phyloP scores from a whole-genome alignment of 1,140 invertebrate genomes.

The Tetraneura akinire region DNA sequence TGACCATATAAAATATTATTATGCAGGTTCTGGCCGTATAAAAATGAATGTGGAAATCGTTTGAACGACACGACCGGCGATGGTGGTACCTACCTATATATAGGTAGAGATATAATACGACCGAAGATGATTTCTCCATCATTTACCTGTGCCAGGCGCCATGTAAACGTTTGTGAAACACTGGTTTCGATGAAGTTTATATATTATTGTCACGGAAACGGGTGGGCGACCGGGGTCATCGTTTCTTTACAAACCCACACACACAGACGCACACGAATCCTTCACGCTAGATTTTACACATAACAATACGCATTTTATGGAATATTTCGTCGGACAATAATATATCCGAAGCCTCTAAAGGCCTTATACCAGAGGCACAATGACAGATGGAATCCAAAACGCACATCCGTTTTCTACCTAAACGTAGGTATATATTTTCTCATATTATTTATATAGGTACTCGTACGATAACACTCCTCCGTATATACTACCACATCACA shows the following conservation, averaged over 20 bases:
- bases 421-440: neutral
- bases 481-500: neutral
- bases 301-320: constrained; percentile 9
- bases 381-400: constrained; percentile 12
- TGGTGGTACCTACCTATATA: neutral
- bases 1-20: too few relatives aligned
- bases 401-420: constrained; percentile 37
- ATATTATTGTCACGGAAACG: constrained; percentile 33
- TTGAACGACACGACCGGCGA: neutral
- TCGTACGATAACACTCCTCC: neutral
- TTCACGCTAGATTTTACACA: constrained; percentile 25
- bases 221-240: constrained; percentile 49
- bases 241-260: neutral
- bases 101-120: neutral
- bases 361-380: constrained; percentile 14
- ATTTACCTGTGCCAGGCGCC: neutral
- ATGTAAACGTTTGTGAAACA: constrained; percentile 35
- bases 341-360: neutral
- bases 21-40: too few relatives aligned
- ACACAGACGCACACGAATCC: neutral
- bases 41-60: neutral
- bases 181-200: neutral
- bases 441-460: too few relatives aligned
- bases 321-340: constrained; percentile 7
- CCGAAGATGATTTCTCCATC: neutral